Conservation (phyloP, 2,113 vertebrate species). For the Chunga burmeisteri region DNA sequence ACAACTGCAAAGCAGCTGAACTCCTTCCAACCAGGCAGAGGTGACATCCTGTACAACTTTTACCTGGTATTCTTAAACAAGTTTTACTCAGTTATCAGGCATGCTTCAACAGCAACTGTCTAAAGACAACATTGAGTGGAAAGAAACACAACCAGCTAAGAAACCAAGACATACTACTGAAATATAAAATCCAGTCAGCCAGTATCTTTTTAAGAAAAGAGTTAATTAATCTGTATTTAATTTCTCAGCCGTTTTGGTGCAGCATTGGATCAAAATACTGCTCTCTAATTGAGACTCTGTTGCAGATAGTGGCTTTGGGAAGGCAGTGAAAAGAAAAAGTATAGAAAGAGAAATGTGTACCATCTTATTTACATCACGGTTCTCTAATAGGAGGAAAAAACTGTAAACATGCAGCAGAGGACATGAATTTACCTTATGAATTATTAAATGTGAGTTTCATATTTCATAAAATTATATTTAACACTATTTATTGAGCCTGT, state of each 20-base stretch:
- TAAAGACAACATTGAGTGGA: background rate
- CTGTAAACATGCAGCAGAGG: background rate
- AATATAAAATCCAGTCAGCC: background rate
- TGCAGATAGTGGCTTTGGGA: background rate
- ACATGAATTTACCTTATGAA: background rate
- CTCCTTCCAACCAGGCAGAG: background rate
- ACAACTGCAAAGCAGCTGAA: slow-evolving; percentile 59
- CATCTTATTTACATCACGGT: background rate
- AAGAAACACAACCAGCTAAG: background rate
- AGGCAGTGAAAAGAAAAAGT: background rate
- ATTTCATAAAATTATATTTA: background rate
- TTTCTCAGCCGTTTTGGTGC: background rate
- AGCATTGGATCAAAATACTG: background rate
- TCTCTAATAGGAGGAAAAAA: background rate
- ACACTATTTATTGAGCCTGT: background rate
- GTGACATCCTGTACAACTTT: background rate
- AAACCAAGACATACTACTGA: background rate
- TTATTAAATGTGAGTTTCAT: background rate
- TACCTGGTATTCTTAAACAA: background rate
- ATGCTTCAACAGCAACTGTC: background rate
- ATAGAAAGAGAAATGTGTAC: background rate
- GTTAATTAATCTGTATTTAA: background rate
- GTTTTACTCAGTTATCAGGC: background rate
- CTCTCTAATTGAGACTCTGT: background rate
- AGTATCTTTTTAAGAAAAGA: background rate